phyloP scores from a whole-genome alignment of 2,888 invertebrate genomes.

The Thyatira batis region DNA sequence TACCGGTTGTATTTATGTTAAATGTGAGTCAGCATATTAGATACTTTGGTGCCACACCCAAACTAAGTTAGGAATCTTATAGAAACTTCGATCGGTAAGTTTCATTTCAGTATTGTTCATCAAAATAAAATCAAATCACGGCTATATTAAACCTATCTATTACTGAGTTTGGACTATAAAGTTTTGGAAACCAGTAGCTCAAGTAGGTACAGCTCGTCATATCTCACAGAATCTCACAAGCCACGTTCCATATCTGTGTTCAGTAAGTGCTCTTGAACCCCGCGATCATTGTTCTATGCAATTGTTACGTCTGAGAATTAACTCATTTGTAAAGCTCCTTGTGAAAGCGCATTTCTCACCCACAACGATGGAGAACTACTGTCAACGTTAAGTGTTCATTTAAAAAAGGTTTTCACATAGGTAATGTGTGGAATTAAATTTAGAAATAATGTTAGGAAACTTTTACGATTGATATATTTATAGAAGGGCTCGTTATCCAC shows the following conservation, averaged over 20 bases:
- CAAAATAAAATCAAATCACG: too few relatives aligned
- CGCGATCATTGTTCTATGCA: slow-evolving; percentile 61
- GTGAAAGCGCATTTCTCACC: slow-evolving; percentile 76
- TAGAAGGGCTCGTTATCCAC: too few relatives aligned
- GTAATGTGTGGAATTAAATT: slow-evolving; percentile 32
- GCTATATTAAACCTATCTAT: too few relatives aligned
- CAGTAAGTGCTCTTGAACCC: slow-evolving; percentile 1
- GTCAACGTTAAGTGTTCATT: slow-evolving; percentile 49
- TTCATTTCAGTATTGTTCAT: too few relatives aligned
- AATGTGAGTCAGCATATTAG: background rate
- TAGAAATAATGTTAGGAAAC: background rate
- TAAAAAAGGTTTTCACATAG: slow-evolving; percentile 47
- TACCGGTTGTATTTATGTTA: background rate
- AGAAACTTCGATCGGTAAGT: too few relatives aligned
- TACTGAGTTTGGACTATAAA: background rate
- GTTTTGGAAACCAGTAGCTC: background rate
- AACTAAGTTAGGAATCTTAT: too few relatives aligned
- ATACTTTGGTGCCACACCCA: background rate
- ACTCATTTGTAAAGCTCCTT: slow-evolving; percentile 39
- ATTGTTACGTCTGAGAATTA: slow-evolving; percentile 62
- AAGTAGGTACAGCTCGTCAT: background rate
- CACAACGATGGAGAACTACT: background rate
- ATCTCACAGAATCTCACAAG: background rate
- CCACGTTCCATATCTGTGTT: background rate
- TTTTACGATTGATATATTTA: too few relatives aligned